phyloP scores from a whole-genome alignment of 2,113 vertebrate genomes.

The Spermophilus dauricus region DNA sequence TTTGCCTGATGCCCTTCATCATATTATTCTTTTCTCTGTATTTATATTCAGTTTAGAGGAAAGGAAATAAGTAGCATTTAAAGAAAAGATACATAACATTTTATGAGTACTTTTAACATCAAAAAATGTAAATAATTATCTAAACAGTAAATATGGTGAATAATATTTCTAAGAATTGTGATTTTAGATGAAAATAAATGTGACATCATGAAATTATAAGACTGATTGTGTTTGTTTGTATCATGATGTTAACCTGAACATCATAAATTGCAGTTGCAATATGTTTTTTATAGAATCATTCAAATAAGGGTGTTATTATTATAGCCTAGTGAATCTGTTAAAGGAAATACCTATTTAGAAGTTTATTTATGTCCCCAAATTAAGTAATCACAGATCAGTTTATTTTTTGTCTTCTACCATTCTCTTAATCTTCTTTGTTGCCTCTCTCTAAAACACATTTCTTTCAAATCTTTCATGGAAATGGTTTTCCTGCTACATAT shows the following conservation, averaged over 20 bases:
- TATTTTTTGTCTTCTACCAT: background rate
- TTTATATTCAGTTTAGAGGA: background rate
- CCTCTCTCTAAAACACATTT: background rate
- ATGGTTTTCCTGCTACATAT: background rate
- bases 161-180: background rate
- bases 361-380: background rate
- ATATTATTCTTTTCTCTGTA: background rate
- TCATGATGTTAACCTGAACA: background rate
- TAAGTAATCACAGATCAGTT: background rate
- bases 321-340: background rate
- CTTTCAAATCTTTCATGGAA: background rate
- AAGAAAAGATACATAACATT: background rate
- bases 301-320: background rate
- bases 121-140: background rate
- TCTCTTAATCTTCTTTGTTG: background rate
- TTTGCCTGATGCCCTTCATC: background rate
- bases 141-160: background rate
- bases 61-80: background rate
- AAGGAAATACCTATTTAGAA: background rate
- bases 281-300: background rate
- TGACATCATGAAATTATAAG: background rate
- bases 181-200: conserved; percentile 38
- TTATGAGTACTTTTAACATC: background rate
- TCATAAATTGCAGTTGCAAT: background rate
- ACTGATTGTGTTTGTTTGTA: background rate